Evolutionary conservation across 2,113 vertebrate species (phyloP).

Genomic region (Thalassarche chlororhynchos): DNA sequence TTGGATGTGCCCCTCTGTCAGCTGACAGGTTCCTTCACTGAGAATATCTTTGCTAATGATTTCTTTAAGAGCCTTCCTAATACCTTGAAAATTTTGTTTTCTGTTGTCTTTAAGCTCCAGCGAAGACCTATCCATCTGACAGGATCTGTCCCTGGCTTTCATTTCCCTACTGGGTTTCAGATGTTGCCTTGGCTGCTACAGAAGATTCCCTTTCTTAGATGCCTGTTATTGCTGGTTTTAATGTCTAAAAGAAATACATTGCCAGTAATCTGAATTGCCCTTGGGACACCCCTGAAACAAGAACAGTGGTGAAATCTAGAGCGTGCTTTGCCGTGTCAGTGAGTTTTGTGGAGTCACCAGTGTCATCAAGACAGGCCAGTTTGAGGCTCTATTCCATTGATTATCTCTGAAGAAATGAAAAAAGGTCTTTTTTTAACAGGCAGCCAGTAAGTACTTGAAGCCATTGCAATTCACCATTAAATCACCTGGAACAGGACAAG

Average conservation of each 20-base stretch:
- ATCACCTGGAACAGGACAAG: background rate
- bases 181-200: fast-evolving
- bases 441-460: background rate
- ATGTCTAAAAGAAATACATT: background rate
- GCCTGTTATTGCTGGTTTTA: background rate
- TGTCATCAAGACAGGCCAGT: background rate
- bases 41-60: background rate
- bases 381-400: background rate
- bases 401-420: background rate
- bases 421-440: background rate
- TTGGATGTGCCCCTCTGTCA: background rate
- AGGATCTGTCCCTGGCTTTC: background rate
- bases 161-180: background rate
- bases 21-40: background rate
- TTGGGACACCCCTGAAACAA: background rate
- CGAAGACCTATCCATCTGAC: background rate
- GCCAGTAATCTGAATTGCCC: background rate
- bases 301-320: background rate
- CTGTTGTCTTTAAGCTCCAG: background rate
- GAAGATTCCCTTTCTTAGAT: background rate
- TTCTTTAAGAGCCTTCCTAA: background rate
- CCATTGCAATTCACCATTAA: background rate
- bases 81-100: background rate
- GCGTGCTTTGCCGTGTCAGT: background rate
- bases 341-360: background rate